Evolutionary conservation across 2,797 vertebrate species (phyloP).

Genomic region (Brachyalestes nurse): DNA sequence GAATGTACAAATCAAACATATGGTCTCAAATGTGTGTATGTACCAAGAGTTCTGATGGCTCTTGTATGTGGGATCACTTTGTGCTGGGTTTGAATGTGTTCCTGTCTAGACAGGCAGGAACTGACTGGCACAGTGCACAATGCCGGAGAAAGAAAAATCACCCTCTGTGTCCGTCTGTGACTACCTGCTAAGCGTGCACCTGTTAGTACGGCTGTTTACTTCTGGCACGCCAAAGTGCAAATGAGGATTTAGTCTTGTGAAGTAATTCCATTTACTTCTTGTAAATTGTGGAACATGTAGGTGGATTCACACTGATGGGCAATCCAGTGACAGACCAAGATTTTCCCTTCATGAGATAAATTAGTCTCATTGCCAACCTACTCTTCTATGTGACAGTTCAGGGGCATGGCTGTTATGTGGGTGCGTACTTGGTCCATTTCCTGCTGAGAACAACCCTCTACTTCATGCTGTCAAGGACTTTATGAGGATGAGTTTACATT

Average conservation of each 20-base stretch:
- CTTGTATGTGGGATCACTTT: not conserved
- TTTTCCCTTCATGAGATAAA: constrained; percentile 18
- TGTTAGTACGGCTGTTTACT: constrained; percentile 42
- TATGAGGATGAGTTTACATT: not conserved
- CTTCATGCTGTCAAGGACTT: constrained; percentile 34
- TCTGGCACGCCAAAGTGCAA: constrained; percentile 19
- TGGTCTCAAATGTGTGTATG: no score
- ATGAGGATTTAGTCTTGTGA: constrained; percentile 16
- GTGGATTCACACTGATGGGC: not conserved
- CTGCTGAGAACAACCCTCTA: constrained; percentile 43
- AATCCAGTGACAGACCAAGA: constrained; percentile 1
- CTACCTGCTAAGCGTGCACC: constrained; percentile 46
- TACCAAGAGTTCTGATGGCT: not conserved
- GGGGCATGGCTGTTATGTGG: constrained; percentile 23
- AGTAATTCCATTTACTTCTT: constrained; percentile 4
- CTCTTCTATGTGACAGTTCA: constrained; percentile 32
- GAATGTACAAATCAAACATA: no score
- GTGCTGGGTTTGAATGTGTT: not conserved
- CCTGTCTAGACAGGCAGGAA: constrained; percentile 37
- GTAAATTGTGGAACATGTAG: constrained; percentile 11
- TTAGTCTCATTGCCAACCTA: constrained; percentile 33
- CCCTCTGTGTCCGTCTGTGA: constrained; percentile 35
- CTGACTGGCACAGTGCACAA: constrained; percentile 30
- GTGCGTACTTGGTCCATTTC: constrained; percentile 49
- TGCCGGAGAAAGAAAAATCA: constrained; percentile 17